Base-by-base conservation (phyloP, 1,140 invertebrate genomes). In the Coptotermes formosanus region DNA sequence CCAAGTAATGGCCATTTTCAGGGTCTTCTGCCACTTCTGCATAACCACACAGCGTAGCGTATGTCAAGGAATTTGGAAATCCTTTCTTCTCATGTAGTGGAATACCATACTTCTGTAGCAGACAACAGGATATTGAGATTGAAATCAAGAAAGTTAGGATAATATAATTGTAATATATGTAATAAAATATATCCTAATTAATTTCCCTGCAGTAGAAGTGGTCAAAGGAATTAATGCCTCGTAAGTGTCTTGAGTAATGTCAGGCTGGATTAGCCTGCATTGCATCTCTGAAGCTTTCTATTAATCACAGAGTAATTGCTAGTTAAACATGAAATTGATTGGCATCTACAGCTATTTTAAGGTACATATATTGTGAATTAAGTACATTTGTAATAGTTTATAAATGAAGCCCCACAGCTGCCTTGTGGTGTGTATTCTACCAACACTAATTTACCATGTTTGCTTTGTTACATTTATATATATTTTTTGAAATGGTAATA, bases 1-100 rank as follows among this genome's bases (percentile, higher is more conserved):
- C 91, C 86, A 87, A 87, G 81, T 85, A 87, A 75, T 38, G 45
- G 64, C 25, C 64, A 30, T 9, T 75, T 75, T 25, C n/a, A 7
- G 25, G 1, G n/a, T 75, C 64, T 25, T 75, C 30, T 11, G 14
- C 25, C n/a, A 75, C 64, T 75, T 75, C n/a, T n/a, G 11, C 8
- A 30, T 30, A 30, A 30, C 25, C 64, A n/a, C 64, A n/a, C n/a
- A n/a, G n/a, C 2, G n/a, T 19, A 23, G 14, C 4, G 25, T 23
- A 64, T 75, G n/a, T 30, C 3, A 30, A 2, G 6, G n/a, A 30
- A 12, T 75, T 64, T n/a, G 8, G 25, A n/a, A 30, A 9, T n/a
- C 9, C 30, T 8, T 9, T 75, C 25, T 75, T 11, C 6, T 4
- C 19, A 55, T 1, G 1, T 19, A 55, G 52, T 21, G 19, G 19